A percentile compares a stretch with the other conserved stretches of the same genome.
Evolutionary conservation across 2,888 invertebrate genomes (phyloP).

Genomic region (Onchidella celtica): DNA sequence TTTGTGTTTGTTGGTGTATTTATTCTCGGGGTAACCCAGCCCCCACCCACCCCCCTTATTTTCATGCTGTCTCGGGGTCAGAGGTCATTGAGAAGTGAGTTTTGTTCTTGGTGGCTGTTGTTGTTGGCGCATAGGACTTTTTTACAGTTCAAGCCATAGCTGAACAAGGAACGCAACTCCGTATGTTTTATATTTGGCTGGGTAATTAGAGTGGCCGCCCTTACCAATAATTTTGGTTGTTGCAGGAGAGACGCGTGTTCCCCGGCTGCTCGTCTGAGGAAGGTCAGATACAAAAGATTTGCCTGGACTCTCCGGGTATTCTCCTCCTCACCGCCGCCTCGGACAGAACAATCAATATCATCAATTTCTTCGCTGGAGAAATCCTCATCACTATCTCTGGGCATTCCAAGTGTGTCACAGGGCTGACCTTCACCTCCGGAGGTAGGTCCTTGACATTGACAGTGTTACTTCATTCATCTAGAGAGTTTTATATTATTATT

Average conservation of each 20-base stretch:
- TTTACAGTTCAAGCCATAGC: too few species aligned
- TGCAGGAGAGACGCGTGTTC: slow-evolving; percentile 34
- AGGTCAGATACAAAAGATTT: slow-evolving; percentile 28
- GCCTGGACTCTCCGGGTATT: slow-evolving; percentile 15
- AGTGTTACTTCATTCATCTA: not conserved
- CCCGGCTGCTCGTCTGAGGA: slow-evolving; percentile 37
- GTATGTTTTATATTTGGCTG: too few species aligned
- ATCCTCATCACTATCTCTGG: slow-evolving; percentile 35
- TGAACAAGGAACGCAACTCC: too few species aligned
- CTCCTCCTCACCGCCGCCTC: slow-evolving; percentile 39
- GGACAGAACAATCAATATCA: slow-evolving; percentile 41
- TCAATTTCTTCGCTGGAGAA: slow-evolving; percentile 28
- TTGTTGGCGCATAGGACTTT: too few species aligned
- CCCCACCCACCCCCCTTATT: too few species aligned
- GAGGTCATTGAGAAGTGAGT: too few species aligned
- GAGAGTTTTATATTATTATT: not conserved
- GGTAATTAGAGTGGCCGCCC: too few species aligned
- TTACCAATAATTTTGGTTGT: too few species aligned
- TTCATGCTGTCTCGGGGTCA: too few species aligned
- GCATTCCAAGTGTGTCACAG: slow-evolving; percentile 37
- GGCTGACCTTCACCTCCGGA: slow-evolving; percentile 33
- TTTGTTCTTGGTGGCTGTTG: too few species aligned
- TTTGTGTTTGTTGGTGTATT: too few species aligned
- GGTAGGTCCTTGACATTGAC: not conserved
- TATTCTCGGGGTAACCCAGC: too few species aligned